These are phyloP conservation scores for Odontocolon sp. DNA, from an alignment of 2,888 invertebrate genomes.

Conservation along the genomic window DNA sequence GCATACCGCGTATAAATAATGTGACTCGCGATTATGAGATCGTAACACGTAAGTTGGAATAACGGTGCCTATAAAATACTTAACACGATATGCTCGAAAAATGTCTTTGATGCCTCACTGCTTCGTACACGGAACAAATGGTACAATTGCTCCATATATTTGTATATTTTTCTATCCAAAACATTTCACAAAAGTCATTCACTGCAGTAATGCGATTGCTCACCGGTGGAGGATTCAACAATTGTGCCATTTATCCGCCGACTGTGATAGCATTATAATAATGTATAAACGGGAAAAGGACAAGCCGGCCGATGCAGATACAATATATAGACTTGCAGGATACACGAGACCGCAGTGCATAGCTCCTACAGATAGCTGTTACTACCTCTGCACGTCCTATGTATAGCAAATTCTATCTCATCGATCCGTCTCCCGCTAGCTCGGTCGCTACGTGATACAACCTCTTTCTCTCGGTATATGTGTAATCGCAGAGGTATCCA, in stretches of 20 bases:
- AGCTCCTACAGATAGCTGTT: constrained; percentile 31
- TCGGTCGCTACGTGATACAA: constrained; percentile 63
- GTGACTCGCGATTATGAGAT: background rate
- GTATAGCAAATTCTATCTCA: constrained; percentile 76
- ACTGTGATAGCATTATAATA: background rate
- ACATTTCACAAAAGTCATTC: no score
- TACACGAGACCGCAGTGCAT: background rate
- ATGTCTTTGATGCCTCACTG: no score
- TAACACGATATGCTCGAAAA: no score
- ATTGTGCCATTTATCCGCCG: no score
- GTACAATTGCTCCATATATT: no score
- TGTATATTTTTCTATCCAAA: no score
- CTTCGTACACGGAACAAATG: no score
- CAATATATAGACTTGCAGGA: constrained; percentile 2
- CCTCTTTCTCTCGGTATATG: constrained; percentile 44
- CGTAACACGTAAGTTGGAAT: background rate
- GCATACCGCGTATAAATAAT: background rate
- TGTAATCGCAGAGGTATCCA: constrained; percentile 34
- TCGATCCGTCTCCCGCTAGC: constrained; percentile 71
- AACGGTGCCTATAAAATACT: no score
- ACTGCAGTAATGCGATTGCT: no score
- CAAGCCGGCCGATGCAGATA: constrained; percentile 3
- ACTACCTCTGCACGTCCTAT: constrained; percentile 40
- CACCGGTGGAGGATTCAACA: no score
- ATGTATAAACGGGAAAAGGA: background rate